phyloP scores from a whole-genome alignment of 2,113 vertebrate genomes.

The Gracilinanus agilis region DNA sequence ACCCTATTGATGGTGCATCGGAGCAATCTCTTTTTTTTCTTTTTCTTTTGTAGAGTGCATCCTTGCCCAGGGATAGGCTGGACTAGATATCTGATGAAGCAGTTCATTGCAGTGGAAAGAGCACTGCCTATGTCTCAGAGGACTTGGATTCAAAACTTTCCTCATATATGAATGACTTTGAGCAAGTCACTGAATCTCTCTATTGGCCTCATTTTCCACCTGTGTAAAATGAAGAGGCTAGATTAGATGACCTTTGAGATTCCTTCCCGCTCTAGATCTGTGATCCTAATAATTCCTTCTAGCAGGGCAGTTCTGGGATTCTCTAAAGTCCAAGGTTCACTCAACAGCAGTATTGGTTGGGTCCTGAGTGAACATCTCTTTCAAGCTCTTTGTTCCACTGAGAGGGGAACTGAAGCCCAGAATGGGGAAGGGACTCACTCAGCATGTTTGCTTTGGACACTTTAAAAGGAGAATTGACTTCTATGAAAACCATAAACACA shows the following conservation, averaged over 20 bases:
- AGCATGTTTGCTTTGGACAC: neutral
- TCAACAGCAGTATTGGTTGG: neutral
- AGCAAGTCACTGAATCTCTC: neutral
- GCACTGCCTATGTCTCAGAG: neutral
- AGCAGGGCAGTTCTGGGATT: neutral
- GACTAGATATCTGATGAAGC: neutral
- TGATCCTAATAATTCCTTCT: neutral
- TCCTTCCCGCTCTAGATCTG: neutral
- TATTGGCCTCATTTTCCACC: neutral
- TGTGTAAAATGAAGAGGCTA: neutral
- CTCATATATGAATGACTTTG: neutral
- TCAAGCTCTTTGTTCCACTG: neutral
- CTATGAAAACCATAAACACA: neutral
- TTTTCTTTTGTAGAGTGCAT: neutral
- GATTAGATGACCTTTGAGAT: neutral
- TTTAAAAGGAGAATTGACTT: neutral
- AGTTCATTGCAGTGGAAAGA: neutral
- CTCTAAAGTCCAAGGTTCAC: neutral
- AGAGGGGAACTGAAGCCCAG: neutral
- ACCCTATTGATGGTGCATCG: neutral
- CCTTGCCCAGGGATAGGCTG: neutral
- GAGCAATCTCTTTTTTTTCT: neutral
- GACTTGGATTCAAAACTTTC: neutral
- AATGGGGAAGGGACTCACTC: neutral
- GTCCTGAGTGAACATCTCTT: neutral